Evolutionary conservation across 2,113 vertebrate species (phyloP).

Genomic region (Morphnarchus princeps): DNA sequence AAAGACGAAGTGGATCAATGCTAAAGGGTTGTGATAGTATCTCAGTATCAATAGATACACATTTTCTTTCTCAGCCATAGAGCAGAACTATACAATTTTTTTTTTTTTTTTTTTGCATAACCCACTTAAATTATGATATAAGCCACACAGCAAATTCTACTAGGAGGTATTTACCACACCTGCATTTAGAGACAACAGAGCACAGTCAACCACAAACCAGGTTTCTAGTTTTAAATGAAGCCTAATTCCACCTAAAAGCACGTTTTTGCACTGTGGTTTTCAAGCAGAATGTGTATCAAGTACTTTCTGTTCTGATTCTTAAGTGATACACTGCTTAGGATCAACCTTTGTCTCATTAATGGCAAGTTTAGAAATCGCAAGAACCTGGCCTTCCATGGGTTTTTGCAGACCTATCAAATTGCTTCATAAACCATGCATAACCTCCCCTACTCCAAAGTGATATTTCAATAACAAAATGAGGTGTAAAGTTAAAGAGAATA

Average conservation of each 20-base stretch:
- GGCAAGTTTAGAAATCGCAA: background rate
- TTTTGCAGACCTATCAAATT: background rate
- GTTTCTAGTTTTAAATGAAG: background rate
- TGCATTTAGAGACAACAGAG: background rate
- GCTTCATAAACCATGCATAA: background rate
- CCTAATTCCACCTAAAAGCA: background rate
- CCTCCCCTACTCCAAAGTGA: background rate
- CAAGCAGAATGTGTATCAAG: background rate
- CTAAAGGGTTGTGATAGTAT: background rate
- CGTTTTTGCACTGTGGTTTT: background rate
- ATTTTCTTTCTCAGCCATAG: background rate
- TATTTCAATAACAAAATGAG: background rate
- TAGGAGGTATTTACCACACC: background rate
- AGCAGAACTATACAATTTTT: background rate
- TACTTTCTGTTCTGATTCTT: background rate
- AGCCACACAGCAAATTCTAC: background rate
- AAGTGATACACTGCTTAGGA: background rate
- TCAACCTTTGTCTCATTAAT: background rate
- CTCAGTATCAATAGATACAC: background rate
- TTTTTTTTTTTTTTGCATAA: background rate
- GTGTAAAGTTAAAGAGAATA: background rate
- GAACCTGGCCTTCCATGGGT: background rate
- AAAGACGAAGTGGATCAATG: background rate
- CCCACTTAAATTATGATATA: fast-evolving
- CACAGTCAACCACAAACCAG: background rate